A percentile compares a stretch with the other conserved stretches of the same genome.
These are phyloP conservation scores for Ceratina australensis DNA, from an alignment of 1,140 invertebrate species.

Conservation along the genomic window DNA sequence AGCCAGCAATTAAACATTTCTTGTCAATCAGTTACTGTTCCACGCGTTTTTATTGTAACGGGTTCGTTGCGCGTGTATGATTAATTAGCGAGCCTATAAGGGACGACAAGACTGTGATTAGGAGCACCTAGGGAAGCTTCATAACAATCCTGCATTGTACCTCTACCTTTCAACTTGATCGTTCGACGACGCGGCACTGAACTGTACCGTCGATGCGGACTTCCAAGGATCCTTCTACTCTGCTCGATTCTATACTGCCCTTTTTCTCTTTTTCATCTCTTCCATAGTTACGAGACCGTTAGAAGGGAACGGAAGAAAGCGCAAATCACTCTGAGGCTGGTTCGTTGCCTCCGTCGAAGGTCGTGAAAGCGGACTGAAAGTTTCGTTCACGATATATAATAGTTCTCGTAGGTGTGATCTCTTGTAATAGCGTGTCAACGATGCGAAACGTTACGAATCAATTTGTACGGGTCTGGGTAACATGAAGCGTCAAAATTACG, in stretches of 20 bases:
- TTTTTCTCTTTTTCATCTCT: neutral
- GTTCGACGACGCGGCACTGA: neutral
- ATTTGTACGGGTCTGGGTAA: constrained; percentile 29
- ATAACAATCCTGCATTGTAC: constrained; percentile 2
- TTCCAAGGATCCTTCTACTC: too few species aligned
- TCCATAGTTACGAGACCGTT: too few species aligned
- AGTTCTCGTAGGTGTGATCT: constrained; percentile 28
- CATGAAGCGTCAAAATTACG: neutral
- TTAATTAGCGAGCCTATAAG: constrained; percentile 18
- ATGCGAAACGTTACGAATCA: constrained; percentile 49
- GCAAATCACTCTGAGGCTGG: constrained; percentile 24
- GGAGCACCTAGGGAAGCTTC: neutral
- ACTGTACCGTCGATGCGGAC: neutral
- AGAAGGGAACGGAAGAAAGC: constrained; percentile 16
- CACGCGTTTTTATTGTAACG: neutral
- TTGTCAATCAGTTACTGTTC: neutral
- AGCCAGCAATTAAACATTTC: constrained; percentile 5
- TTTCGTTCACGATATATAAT: constrained; percentile 1
- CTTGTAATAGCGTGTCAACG: constrained; percentile 50
- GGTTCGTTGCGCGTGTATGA: constrained; percentile 12
- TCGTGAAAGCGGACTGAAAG: constrained; percentile 10
- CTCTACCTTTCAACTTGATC: neutral
- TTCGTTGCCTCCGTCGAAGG: neutral
- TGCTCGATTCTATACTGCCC: neutral
- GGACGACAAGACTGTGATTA: constrained; percentile 27